A percentile compares a stretch with the other conserved stretches of the same genome.
phyloP scores from a whole-genome alignment of 2,113 vertebrate genomes.

The Rhinolophus ferrumequinum region DNA sequence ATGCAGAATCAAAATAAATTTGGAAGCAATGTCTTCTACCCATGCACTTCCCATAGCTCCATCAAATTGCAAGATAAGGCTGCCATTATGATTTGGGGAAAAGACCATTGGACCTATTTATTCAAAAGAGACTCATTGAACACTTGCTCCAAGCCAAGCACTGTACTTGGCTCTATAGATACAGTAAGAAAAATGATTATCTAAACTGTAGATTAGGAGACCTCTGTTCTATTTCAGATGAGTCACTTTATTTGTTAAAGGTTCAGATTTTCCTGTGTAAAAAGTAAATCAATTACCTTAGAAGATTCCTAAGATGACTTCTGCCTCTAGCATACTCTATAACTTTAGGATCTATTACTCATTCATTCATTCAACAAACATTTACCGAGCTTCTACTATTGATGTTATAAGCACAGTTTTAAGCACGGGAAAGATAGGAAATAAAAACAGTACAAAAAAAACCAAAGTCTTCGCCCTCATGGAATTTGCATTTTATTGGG shows the following conservation, averaged over 20 bases:
- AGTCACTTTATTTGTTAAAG: neutral
- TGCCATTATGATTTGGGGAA: neutral
- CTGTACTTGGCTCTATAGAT: neutral
- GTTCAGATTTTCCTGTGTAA: neutral
- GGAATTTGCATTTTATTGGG: neutral
- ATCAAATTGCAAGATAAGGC: neutral
- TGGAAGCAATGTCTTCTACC: neutral
- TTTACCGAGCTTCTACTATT: neutral
- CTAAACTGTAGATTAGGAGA: neutral
- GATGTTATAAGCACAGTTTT: neutral
- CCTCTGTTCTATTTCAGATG: neutral
- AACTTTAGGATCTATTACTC: neutral
- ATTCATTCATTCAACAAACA: neutral
- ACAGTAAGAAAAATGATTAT: neutral
- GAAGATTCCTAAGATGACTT: neutral
- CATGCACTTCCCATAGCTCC: neutral
- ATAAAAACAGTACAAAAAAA: neutral
- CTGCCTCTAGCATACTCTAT: neutral
- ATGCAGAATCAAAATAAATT: neutral
- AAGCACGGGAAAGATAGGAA: neutral
- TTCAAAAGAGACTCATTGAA: neutral
- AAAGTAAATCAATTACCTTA: neutral
- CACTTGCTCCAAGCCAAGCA: neutral
- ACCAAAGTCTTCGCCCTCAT: neutral
- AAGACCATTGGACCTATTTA: neutral